Evolutionary conservation across 2,888 invertebrate species (phyloP), one percentile per base, ranked within the genome.

Genomic region (Dicycla oo): DNA sequence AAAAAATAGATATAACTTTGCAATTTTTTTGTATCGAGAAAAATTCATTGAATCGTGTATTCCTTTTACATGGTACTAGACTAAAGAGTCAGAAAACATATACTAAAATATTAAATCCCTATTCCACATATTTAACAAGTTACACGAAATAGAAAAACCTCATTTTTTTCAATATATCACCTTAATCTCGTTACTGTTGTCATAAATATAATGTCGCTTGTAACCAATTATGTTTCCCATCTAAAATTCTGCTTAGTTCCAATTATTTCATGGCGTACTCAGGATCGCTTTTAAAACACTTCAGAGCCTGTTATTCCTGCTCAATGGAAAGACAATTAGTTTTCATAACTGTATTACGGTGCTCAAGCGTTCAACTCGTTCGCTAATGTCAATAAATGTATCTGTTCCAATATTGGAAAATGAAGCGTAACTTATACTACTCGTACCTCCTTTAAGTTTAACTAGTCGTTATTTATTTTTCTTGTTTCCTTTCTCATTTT

Each of bases 251-350:
- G 34, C 65, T 40, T 66, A 63, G 69, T 69, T 54, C 56, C 53
- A 64, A 79, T 79, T 72, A 81, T 34, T 34, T n/a, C 53, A 73
- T 18, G 51, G 30, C 51, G 53, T 56, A 26, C 20, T 38, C 62
- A 38, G 63, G 71, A 66, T 81, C 67, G 54, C 64, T 81, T 65
- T 63, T 18, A 2, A 20, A 47, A n/a, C 49, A 56, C 60, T 64
- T 43, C 20, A 43, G n/a, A 68, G 69, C 64, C 11, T 80, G 69
- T 76, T 70, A 70, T 69, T 67, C 20, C 57, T 49, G 23, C 3
- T 34, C 69, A 83, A 80, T 74, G 63, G 77, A 80, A 69, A 77
- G 78, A 71, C 78, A 82, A 83, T 80, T 82, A 83, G 63, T 80
- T 83, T 83, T 74, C 47, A 58, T 58, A 72, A 65, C 49, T 57